These are phyloP conservation scores for Elgaria multicarinata DNA, from an alignment of 2,113 vertebrate species.

Conservation along the genomic window DNA sequence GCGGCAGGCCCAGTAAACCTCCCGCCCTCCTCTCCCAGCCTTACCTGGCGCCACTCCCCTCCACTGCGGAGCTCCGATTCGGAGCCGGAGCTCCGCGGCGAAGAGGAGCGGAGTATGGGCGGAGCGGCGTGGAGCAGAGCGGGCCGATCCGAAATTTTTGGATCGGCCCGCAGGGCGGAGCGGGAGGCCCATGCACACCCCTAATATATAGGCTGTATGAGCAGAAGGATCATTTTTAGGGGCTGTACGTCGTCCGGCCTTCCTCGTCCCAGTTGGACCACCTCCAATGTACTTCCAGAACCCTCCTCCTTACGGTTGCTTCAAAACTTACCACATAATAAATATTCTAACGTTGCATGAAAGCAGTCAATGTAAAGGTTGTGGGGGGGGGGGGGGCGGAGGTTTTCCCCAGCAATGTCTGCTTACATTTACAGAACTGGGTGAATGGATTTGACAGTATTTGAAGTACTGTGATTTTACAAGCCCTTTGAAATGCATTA, in stretches of 20 bases:
- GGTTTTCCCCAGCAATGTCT: background rate
- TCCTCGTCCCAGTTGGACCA: background rate
- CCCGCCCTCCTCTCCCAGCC: too few species aligned
- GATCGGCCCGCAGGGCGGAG: too few species aligned
- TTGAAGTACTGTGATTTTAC: conserved; percentile 28
- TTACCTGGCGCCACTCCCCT: too few species aligned
- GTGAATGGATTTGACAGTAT: conserved; percentile 37
- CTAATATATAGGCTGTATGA: background rate
- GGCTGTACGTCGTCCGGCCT: too few species aligned
- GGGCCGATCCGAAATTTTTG: too few species aligned
- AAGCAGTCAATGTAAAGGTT: background rate
- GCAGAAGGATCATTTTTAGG: background rate
- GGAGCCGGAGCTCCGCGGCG: too few species aligned
- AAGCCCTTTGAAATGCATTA: conserved; percentile 30
- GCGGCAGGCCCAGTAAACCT: too few species aligned
- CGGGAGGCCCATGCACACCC: too few species aligned
- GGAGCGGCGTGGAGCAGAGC: too few species aligned
- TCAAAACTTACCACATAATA: background rate
- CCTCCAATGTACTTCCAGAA: background rate
- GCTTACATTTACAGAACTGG: conserved; percentile 36
- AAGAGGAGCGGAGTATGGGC: too few species aligned
- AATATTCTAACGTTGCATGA: conserved; percentile 5
- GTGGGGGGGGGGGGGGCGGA: fast-evolving
- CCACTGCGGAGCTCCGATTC: too few species aligned
- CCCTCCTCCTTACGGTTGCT: background rate